A percentile compares a stretch with the other conserved stretches of the same genome.
phyloP scores from a whole-genome alignment of 2,888 invertebrate genomes.

The Esperia sulphurella region DNA sequence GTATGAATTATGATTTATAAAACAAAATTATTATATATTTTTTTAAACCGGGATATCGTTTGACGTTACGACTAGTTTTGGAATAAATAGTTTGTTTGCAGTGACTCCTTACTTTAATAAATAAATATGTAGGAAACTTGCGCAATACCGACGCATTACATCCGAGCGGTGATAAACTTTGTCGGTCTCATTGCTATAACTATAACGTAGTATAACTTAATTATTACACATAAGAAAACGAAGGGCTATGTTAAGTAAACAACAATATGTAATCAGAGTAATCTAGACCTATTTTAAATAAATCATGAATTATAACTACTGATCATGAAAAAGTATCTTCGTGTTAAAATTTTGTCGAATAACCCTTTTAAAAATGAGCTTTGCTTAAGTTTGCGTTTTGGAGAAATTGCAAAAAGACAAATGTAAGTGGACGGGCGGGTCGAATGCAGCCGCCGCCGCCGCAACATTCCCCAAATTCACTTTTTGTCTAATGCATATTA shows the following conservation, averaged over 20 bases:
- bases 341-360: too few relatives aligned
- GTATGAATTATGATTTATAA: too few relatives aligned
- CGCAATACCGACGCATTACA: constrained; percentile 69
- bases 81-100: too few relatives aligned
- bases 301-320: too few relatives aligned
- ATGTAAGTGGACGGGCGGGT: constrained; percentile 41
- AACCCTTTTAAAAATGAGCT: too few relatives aligned
- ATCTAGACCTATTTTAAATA: too few relatives aligned
- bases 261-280: neutral
- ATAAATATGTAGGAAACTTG: constrained; percentile 37
- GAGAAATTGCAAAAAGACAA: constrained; percentile 69
- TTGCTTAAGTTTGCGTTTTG: constrained; percentile 42
- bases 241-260: neutral
- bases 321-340: too few relatives aligned
- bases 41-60: too few relatives aligned
- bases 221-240: neutral
- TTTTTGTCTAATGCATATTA: constrained; percentile 32
- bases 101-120: neutral
- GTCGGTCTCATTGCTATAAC: constrained; percentile 60
- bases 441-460: constrained; percentile 23
- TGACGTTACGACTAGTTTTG: too few relatives aligned
- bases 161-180: constrained; percentile 75
- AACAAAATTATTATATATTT: too few relatives aligned
- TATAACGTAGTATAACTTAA: neutral
- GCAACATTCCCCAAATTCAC: constrained; percentile 47